Conservation (phyloP, 2,888 invertebrate species). For the Euzophera pinguis region DNA sequence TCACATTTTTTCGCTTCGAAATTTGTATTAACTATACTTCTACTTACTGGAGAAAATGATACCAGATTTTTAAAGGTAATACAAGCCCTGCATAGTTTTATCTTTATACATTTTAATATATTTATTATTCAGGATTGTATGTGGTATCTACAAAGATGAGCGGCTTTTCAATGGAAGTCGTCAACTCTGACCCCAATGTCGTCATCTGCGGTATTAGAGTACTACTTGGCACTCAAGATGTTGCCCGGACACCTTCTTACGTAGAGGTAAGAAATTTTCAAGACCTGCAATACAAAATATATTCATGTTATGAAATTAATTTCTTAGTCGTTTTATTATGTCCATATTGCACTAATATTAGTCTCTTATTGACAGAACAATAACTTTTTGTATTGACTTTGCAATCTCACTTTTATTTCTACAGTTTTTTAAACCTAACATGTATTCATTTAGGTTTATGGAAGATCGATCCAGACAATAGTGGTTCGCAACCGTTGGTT, state of each 20-base stretch:
- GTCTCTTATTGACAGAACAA: too few species aligned
- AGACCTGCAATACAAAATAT: neutral
- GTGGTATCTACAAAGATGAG: slow-evolving; percentile 94
- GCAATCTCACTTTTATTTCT: too few species aligned
- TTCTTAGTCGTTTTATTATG: too few species aligned
- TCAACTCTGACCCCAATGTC: slow-evolving; percentile 91
- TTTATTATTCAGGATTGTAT: slow-evolving; percentile 83
- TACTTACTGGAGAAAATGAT: too few species aligned
- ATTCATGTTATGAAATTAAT: too few species aligned
- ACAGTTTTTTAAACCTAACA: too few species aligned
- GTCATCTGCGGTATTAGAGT: slow-evolving; percentile 95
- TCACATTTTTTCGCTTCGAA: too few species aligned
- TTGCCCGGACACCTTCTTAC: slow-evolving; percentile 87
- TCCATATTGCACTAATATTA: too few species aligned
- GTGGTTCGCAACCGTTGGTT: slow-evolving; percentile 93
- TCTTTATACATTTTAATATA: neutral
- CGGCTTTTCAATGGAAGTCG: slow-evolving; percentile 93
- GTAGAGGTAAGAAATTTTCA: slow-evolving; percentile 78
- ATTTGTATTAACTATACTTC: too few species aligned
- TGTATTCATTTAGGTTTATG: slow-evolving; percentile 77
- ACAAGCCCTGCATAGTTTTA: too few species aligned
- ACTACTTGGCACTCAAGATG: slow-evolving; percentile 90
- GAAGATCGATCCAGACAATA: slow-evolving; percentile 85
- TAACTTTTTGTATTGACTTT: too few species aligned
- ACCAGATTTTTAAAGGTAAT: too few species aligned